Percentiles rank a stretch among this genome's conserved stretches.
Conservation (phyloP, 2,888 invertebrate species). For the Rosalia funebris region DNA sequence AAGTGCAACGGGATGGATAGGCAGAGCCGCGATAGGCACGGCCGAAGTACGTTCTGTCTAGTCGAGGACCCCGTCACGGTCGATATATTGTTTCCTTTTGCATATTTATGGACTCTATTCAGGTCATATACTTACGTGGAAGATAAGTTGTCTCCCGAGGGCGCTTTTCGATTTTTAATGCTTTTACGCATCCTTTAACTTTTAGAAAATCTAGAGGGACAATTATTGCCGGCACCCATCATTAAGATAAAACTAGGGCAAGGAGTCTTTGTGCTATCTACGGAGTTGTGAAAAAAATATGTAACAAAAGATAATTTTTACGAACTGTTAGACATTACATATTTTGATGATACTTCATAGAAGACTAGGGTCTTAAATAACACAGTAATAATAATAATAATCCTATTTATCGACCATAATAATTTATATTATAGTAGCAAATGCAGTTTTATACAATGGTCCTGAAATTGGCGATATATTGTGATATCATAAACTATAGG, state of each 20-base stretch:
- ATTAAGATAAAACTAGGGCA: conserved; percentile 11
- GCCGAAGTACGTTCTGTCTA: not conserved
- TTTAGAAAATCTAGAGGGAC: conserved; percentile 11
- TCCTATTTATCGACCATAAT: too few species aligned
- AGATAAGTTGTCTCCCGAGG: conserved; percentile 6
- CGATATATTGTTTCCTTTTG: conserved; percentile 12
- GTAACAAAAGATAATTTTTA: not conserved
- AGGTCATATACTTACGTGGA: conserved; percentile 18
- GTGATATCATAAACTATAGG: too few species aligned
- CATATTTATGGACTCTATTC: conserved; percentile 18
- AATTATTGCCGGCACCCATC: conserved; percentile 13
- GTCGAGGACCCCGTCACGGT: not conserved
- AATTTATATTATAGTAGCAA: too few species aligned
- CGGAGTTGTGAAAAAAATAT: conserved; percentile 12
- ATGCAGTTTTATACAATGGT: too few species aligned
- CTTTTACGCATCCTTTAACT: conserved; percentile 23
- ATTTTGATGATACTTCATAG: too few species aligned
- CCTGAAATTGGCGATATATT: too few species aligned
- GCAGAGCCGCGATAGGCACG: not conserved
- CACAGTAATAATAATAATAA: too few species aligned
- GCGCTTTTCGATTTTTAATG: not conserved
- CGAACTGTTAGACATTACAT: not conserved
- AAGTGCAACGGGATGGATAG: conserved; percentile 21
- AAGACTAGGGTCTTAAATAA: too few species aligned
- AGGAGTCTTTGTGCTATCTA: conserved; percentile 5